Evolutionary conservation across 2,888 invertebrate species (phyloP).

Genomic region (Spodoptera exigua): DNA sequence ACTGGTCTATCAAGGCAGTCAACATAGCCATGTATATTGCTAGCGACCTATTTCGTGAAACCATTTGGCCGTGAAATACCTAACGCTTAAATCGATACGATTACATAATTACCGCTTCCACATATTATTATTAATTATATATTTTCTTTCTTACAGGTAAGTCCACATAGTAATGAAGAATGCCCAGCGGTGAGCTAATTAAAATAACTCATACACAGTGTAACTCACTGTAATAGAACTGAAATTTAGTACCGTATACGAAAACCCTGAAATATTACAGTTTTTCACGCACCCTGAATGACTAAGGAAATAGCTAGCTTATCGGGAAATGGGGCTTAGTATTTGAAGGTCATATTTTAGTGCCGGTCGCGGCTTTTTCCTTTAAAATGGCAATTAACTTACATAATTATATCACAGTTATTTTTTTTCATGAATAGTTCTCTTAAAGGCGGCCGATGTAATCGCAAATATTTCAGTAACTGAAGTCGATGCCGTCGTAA

Average conservation of each 20-base stretch:
- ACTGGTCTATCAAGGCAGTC: too few species aligned
- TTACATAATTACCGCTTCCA: constrained; percentile 41
- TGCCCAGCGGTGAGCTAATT: constrained; percentile 61
- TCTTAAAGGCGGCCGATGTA: constrained; percentile 10
- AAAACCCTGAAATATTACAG: constrained; percentile 54
- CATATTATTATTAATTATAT: constrained; percentile 44
- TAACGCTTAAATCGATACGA: constrained; percentile 18
- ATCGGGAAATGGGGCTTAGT: constrained; percentile 37
- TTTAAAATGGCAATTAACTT: constrained; percentile 16
- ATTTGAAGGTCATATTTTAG: constrained; percentile 21
- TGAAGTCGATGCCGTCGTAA: background rate
- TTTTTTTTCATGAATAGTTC: constrained; percentile 22
- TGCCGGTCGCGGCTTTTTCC: constrained; percentile 9
- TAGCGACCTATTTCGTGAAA: constrained; percentile 1
- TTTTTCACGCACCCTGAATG: constrained; percentile 59
- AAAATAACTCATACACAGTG: constrained; percentile 58
- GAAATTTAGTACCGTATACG: constrained; percentile 54
- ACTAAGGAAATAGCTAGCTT: constrained; percentile 46
- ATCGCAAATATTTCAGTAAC: constrained; percentile 19
- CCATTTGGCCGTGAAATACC: constrained; percentile 35
- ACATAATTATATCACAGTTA: constrained; percentile 11
- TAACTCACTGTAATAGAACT: constrained; percentile 40
- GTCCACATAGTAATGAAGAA: constrained; percentile 51
- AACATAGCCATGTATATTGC: too few species aligned
- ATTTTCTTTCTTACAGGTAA: constrained; percentile 72